phyloP scores from a whole-genome alignment of 2,888 invertebrate species.

The Clanis bilineata region DNA sequence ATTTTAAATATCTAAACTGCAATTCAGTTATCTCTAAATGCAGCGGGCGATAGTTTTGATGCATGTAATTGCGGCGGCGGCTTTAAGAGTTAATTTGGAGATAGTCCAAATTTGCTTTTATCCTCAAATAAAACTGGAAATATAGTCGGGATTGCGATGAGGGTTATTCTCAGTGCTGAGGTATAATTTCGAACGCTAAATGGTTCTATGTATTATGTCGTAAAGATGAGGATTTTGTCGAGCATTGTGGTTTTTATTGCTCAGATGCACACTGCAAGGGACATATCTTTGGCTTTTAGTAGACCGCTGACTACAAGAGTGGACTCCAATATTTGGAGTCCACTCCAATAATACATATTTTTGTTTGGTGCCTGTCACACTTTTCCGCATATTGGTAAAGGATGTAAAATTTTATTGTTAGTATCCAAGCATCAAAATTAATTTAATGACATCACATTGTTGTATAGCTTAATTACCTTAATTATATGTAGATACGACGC shows the following conservation, averaged over 20 bases:
- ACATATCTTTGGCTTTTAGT: not conserved
- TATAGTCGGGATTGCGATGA: conserved; percentile 27
- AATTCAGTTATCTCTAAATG: conserved; percentile 34
- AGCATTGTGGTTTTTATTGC: not conserved
- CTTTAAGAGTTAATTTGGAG: conserved; percentile 77
- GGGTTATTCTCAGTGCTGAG: not conserved
- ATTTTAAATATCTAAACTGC: conserved; percentile 5
- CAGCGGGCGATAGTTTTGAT: conserved; percentile 52
- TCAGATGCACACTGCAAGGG: not conserved
- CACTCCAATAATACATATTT: too few relatives aligned
- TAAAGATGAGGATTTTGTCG: not conserved
- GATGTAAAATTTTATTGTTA: too few relatives aligned
- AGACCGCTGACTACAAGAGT: too few relatives aligned
- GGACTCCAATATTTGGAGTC: too few relatives aligned
- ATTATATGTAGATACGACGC: too few relatives aligned
- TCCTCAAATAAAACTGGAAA: conserved; percentile 63
- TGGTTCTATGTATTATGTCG: not conserved
- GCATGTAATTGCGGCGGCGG: conserved; percentile 62
- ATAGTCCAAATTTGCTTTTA: conserved; percentile 69
- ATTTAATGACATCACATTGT: too few relatives aligned
- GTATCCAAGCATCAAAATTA: too few relatives aligned
- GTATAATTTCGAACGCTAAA: not conserved
- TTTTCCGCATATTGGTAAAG: too few relatives aligned
- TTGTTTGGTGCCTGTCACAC: too few relatives aligned
- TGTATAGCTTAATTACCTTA: too few relatives aligned